Evolutionary conservation across 2,113 vertebrate genomes (phyloP), one percentile per base, ranked within the genome.

Genomic region (Bucco capensis): DNA sequence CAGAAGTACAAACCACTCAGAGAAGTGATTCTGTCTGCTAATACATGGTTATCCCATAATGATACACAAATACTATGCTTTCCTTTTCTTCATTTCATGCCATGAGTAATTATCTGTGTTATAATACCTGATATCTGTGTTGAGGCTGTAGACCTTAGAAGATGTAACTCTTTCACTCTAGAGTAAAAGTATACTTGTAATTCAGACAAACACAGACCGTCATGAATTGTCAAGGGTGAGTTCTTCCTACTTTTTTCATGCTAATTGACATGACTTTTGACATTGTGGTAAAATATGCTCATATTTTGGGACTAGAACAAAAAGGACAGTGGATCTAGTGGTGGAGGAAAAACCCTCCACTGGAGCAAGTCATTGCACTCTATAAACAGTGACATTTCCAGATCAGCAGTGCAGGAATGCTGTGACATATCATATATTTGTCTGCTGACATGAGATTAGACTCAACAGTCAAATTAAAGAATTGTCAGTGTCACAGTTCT

Each of bases 171-270:
- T 82, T 53, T 56, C 28, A 30, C 17, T 49, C 15, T 53, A 40
- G 40, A 71, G 74, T 76, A 64, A 58, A 84, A 87, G 31, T 73
- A 42, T 82, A 12, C 30, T 85, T 89, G 54, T 51, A 92, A 92
- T 96, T 90, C 75, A 92, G 33, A 66, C 62, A 71, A 89, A 77
- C 27, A 15, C 0, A 0, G 35, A 13, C n/a, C 62, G 85, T 76
- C 74, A 73, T 83, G 74, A 87, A 83, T 79, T 89, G 62, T 89
- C 89, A 94, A 94, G 86, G 84, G 19, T 84, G 84, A 90, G 51
- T 28, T 92, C 50, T 42, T 94, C 13, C 35, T 78, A 18, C 23
- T 80, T 81, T 33, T 93, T 93, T 86, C 33, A 53, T 35, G 28
- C 65, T 89, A 88, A 76, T 90, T 89, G 81, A 87, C 70, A 44